Base-by-base conservation (phyloP, 2,113 vertebrate species). In the Ancistrus triradiatus region DNA sequence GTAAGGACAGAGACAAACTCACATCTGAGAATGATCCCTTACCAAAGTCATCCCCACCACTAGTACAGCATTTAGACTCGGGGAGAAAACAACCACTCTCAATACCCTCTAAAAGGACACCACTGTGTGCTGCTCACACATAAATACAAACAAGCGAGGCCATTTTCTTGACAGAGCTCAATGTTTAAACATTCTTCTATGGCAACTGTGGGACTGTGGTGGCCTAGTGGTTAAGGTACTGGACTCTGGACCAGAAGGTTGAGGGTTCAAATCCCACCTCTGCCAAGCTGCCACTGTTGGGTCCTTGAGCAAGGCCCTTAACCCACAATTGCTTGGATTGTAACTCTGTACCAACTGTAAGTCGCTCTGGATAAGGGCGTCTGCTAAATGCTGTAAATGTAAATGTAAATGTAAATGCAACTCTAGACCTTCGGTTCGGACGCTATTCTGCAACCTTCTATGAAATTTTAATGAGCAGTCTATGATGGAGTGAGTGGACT, bases 381-480 rank as follows among this genome's bases (percentile, higher is more conserved):
- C n/a, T n/a, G n/a, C n/a, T n/a, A n/a, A n/a, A n/a, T n/a, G n/a
- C n/a, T n/a, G n/a, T n/a, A n/a, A n/a, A n/a, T n/a, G n/a, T n/a
- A n/a, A n/a, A n/a, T n/a, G n/a, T n/a, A n/a, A n/a, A n/a, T n/a
- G n/a, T n/a, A n/a, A n/a, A n/a, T n/a, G 38, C 11, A 33, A 47
- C 70, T 51, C 19, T 35, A 9, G 19, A 17, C 37, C 50, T 44
- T 6, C 42, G 40, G 35, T 67, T 40, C 25, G 22, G 33, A 46
- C 37, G 17, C 38, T 59, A 6, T 56, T 78, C 80, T 78, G 74
- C 73, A 58, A 75, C 78, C 74, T 55, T 79, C 78, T 76, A 86
- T 88, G 77, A 85, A 88, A 88, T 86, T 86, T 88, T 87, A 84
- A 88, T 87, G 78, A 86, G 79, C 63, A 69, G 75, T 72, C 74